Percentiles rank a stretch among this genome's conserved stretches.
Evolutionary conservation across 2,888 invertebrate species (phyloP).

Genomic region (Diogma glabrata): DNA sequence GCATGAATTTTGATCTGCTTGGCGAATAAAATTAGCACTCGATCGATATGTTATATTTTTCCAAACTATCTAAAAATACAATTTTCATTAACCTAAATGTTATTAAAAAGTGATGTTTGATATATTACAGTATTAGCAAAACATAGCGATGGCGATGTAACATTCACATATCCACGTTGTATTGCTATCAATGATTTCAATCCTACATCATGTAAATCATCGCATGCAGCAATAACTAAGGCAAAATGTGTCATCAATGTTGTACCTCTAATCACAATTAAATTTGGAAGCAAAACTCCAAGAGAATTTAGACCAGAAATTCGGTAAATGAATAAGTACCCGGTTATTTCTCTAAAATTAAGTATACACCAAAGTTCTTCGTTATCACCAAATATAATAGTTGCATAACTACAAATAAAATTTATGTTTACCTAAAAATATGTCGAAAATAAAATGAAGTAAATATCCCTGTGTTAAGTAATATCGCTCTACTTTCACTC

Average conservation of each 20-base stretch:
- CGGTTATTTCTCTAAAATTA: conserved; percentile 59
- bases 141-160: conserved; percentile 69
- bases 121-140: conserved; percentile 45
- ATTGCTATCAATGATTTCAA: conserved; percentile 60
- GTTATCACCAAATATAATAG: not conserved
- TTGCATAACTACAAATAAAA: too few relatives aligned
- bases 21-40: conserved; percentile 26
- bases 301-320: conserved; percentile 60
- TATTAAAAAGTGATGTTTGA: not conserved
- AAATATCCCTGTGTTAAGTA: too few relatives aligned
- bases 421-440: not conserved
- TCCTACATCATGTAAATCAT: conserved; percentile 55
- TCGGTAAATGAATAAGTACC: conserved; percentile 66
- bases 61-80: conserved; percentile 28
- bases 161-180: conserved; percentile 66
- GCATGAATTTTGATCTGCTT: conserved; percentile 9
- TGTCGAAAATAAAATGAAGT: not conserved
- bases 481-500: too few relatives aligned
- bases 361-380: not conserved
- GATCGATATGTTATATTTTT: conserved; percentile 27
- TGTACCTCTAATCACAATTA: conserved; percentile 72
- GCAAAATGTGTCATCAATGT: conserved; percentile 68
- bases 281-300: conserved; percentile 71
- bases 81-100: not conserved
- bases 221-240: conserved; percentile 63